A percentile compares a stretch with the other conserved stretches of the same genome.
phyloP scores from a whole-genome alignment of 2,797 vertebrate species.

The Microhierax caerulescens region DNA sequence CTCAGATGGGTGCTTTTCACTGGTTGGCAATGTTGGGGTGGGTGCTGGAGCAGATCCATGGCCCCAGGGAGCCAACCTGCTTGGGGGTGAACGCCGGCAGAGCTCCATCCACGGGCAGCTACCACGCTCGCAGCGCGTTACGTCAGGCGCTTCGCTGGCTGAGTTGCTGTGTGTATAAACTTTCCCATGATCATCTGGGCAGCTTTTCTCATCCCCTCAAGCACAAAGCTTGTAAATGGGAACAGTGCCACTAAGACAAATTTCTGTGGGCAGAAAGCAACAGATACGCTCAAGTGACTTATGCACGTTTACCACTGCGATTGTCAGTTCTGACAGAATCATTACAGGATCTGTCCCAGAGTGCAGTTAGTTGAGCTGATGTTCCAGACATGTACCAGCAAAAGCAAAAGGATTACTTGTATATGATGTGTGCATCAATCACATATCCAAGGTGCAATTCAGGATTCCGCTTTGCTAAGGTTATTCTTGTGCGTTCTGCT shows the following conservation, averaged over 20 bases:
- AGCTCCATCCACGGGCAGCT: not conserved
- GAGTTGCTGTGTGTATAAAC: not conserved
- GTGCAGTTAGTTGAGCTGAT: not conserved
- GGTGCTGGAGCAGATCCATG: not conserved
- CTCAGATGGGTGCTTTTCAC: fast-evolving
- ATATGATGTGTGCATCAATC: not conserved
- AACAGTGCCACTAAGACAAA: slow-evolving; percentile 1
- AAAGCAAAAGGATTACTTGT: not conserved
- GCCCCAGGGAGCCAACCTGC: not conserved
- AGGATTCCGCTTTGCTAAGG: not conserved
- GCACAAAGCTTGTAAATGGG: slow-evolving; percentile 38
- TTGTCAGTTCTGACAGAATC: slow-evolving; percentile 11
- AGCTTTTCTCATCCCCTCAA: slow-evolving; percentile 35
- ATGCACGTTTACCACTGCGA: not conserved
- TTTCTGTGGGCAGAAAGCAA: slow-evolving; percentile 22
- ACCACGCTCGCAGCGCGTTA: fast-evolving
- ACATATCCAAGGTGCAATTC: not conserved
- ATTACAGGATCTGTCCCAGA: not conserved
- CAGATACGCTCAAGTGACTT: not conserved
- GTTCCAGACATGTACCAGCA: slow-evolving; percentile 23
- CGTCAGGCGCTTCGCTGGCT: not conserved
- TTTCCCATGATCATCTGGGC: slow-evolving; percentile 48
- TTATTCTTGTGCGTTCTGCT: not conserved
- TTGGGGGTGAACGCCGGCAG: fast-evolving
- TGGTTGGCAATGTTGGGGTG: fast-evolving